Percentiles rank a stretch among this genome's conserved stretches.
phyloP scores from a whole-genome alignment of 2,113 vertebrate genomes.

The Lipophrys pholis region DNA sequence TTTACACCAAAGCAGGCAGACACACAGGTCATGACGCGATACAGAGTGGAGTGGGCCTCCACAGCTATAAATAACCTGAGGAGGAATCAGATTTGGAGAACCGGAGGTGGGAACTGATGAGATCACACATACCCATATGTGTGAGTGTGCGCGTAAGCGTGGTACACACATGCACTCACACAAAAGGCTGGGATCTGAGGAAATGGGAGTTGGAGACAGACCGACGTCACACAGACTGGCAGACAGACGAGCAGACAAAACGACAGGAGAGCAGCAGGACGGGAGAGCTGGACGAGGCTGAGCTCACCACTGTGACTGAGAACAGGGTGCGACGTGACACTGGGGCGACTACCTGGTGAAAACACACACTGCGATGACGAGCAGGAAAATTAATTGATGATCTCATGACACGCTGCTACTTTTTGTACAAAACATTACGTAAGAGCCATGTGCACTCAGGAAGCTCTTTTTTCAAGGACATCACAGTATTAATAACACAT shows the following conservation, averaged over 20 bases:
- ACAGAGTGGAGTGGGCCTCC: conserved; percentile 57
- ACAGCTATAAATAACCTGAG: conserved; percentile 75
- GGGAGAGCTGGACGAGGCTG: conserved; percentile 40
- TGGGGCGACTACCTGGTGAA: conserved; percentile 15
- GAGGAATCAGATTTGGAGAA: conserved; percentile 77
- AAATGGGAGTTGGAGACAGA: conserved; percentile 61
- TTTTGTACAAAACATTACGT: neutral
- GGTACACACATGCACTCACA: conserved; percentile 15
- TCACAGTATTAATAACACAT: conserved; percentile 30
- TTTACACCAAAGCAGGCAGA: conserved; percentile 46
- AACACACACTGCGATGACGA: neutral
- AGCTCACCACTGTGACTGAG: conserved; percentile 21
- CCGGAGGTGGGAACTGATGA: conserved; percentile 78
- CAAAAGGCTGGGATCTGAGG: conserved; percentile 43
- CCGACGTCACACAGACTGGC: conserved; percentile 56
- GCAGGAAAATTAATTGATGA: conserved; percentile 19
- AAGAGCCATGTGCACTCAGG: neutral
- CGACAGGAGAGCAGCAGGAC: conserved; percentile 26
- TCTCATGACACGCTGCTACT: neutral
- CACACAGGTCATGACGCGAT: conserved; percentile 66
- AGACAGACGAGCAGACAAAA: conserved; percentile 64
- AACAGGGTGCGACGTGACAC: conserved; percentile 26
- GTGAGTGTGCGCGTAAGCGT: conserved; percentile 13
- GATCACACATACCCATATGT: conserved; percentile 64
- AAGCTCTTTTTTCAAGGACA: conserved; percentile 44